phyloP scores from a whole-genome alignment of 2,113 vertebrate genomes.

The Varanus salvator region DNA sequence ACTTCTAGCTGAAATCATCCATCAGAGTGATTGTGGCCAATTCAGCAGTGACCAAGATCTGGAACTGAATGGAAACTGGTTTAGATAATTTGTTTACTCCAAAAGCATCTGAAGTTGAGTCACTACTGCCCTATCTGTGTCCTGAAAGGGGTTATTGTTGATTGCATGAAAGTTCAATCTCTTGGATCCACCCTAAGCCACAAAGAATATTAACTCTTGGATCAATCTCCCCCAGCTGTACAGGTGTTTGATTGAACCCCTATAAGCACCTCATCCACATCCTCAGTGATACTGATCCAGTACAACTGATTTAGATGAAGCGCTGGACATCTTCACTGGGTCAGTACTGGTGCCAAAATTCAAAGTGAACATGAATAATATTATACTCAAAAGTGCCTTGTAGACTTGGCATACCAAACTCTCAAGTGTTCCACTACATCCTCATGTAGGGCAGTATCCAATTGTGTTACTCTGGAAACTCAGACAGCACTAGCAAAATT shows the following conservation, averaged over 20 bases:
- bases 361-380: too few relatives aligned
- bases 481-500: too few relatives aligned
- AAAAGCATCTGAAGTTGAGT: too few relatives aligned
- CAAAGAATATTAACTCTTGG: too few relatives aligned
- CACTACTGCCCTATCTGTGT: too few relatives aligned
- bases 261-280: background rate
- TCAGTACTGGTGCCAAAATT: background rate
- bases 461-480: too few relatives aligned
- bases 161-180: background rate
- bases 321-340: background rate
- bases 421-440: background rate
- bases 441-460: too few relatives aligned
- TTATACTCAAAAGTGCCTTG: background rate
- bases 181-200: too few relatives aligned
- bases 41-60: background rate
- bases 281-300: background rate
- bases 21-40: background rate
- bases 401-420: background rate
- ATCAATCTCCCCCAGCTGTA: too few relatives aligned
- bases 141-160: background rate
- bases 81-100: background rate
- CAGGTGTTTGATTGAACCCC: too few relatives aligned
- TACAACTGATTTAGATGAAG: background rate
- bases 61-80: background rate
- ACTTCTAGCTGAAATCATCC: background rate